Evolutionary conservation across 2,113 vertebrate species (phyloP), one percentile per base, ranked within the genome.

Genomic region (Xerus inauris): DNA sequence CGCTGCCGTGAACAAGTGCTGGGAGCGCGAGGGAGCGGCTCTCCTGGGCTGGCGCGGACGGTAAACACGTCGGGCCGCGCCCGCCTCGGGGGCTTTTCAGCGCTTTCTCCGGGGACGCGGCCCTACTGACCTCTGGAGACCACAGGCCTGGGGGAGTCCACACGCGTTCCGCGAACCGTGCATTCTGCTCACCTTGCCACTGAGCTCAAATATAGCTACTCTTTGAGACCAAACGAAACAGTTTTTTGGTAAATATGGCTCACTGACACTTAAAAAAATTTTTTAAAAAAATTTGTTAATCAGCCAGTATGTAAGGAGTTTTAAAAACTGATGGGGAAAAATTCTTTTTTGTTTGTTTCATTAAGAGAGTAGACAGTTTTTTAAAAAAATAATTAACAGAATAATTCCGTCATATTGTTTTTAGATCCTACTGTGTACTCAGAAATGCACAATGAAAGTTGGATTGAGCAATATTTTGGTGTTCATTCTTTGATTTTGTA

Each of bases 401-500:
- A 51, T 57, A 80, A 89, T 59, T 51, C n/a, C 45, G 28, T 87
- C 54, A 4, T 47, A 1, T 32, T 45, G 26, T 92, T 79, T 94
- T 57, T 87, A 83, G 54, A 62, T 45, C 40, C 73, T 59, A 45
- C 51, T 59, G 71, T 90, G 96, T 85, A 89, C 28, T 94, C 54
- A 77, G 94, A 88, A 91, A 84, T 96, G 92, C 51, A 82, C 88
- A 73, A 4, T 94, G 69, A 59, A 96, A 79, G 51, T 80, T 67
- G 71, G 42, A 62, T 96, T 95, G 90, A 91, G 72, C 72, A 40
- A 14, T 92, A 40, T 45, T 95, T 93, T 20, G 26, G n/a, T n/a
- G 96, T 86, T 93, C 32, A n/a, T 95, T 95, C 91, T 97, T 89
- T 96, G 96, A 94, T 87, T 89, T 89, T 95, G 47, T 57, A 73